Percentiles rank a stretch among this genome's conserved stretches.
These are phyloP conservation scores for Caloenas nicobarica DNA, from an alignment of 2,113 vertebrate genomes.

Conservation along the genomic window DNA sequence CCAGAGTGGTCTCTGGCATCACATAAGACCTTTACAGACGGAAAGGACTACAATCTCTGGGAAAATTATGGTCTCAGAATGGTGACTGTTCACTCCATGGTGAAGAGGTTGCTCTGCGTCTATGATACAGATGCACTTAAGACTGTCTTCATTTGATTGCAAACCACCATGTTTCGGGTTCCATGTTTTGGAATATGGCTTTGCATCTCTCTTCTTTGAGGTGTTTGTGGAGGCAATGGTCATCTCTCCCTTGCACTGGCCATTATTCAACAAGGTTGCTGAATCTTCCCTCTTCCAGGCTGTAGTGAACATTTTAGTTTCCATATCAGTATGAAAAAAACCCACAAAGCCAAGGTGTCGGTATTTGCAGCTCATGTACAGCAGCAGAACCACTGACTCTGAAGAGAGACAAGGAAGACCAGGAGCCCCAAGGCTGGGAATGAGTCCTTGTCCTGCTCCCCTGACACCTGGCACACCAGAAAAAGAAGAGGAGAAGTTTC, in stretches of 20 bases:
- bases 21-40: neutral
- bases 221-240: neutral
- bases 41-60: neutral
- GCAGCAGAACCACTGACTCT: neutral
- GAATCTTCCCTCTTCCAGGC: neutral
- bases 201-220: neutral
- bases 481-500: neutral
- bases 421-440: neutral
- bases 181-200: neutral
- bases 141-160: neutral
- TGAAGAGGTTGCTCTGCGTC: neutral
- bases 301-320: neutral
- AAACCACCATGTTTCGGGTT: neutral
- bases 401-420: neutral
- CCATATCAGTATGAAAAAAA: neutral
- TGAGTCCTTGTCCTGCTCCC: neutral
- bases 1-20: accelerated
- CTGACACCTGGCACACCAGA: neutral
- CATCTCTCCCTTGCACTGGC: neutral
- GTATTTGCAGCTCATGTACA: neutral
- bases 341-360: neutral
- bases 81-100: neutral
- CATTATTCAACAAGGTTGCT: accelerated
- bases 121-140: neutral
- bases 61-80: neutral